Percentiles rank a stretch among this genome's conserved stretches.
phyloP scores from a whole-genome alignment of 2,888 invertebrate genomes.

The Oegoconia quadripuncta region DNA sequence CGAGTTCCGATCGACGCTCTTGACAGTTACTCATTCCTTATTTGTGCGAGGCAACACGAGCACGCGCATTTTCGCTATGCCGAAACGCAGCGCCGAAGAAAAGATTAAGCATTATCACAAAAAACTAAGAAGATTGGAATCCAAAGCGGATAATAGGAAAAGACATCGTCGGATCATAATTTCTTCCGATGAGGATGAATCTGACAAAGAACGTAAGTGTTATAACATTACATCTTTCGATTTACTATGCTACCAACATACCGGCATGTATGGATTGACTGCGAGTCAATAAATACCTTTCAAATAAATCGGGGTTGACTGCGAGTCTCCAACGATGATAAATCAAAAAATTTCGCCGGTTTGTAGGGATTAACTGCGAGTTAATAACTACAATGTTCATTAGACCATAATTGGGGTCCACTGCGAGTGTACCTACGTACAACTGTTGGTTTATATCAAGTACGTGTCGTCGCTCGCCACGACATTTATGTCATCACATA shows the following conservation, averaged over 20 bases:
- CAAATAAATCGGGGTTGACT: constrained; percentile 4
- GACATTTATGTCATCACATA: background rate
- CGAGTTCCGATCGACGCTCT: too few relatives aligned
- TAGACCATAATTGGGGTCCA: too few relatives aligned
- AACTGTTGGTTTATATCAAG: too few relatives aligned
- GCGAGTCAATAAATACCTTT: too few relatives aligned
- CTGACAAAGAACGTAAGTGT: background rate
- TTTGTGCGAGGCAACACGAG: too few relatives aligned
- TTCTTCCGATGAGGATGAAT: background rate
- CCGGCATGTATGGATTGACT: too few relatives aligned
- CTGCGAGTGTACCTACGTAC: too few relatives aligned
- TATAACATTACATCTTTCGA: background rate
- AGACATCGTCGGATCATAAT: background rate
- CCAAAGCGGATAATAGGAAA: background rate
- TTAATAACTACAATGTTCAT: background rate
- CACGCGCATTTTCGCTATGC: background rate
- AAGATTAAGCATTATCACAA: background rate
- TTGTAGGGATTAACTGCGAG: constrained; percentile 1
- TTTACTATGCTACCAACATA: background rate
- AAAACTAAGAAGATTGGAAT: constrained; percentile 1
- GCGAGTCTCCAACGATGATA: constrained; percentile 7
- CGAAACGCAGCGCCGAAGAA: background rate
- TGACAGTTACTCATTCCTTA: too few relatives aligned
- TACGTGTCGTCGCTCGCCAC: background rate
- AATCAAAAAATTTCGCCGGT: too few relatives aligned